A percentile compares a stretch with the other conserved stretches of the same genome.
phyloP scores from a whole-genome alignment of 2,888 invertebrate species.

The Tinea pellionella region DNA sequence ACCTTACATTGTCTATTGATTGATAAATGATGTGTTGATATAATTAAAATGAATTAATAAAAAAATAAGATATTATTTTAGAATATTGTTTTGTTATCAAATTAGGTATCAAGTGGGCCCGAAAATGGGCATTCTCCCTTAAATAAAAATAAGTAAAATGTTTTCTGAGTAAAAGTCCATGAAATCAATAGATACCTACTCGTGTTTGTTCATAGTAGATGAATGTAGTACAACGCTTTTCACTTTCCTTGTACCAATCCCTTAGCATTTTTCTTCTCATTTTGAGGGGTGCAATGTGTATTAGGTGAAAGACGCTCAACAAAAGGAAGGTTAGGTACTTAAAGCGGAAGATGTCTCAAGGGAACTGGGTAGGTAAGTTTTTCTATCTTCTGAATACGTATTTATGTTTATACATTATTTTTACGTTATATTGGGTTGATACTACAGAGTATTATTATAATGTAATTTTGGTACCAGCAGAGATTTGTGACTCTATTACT shows the following conservation, averaged over 20 bases:
- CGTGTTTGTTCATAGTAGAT: not conserved
- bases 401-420: not conserved
- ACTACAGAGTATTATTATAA: too few species aligned
- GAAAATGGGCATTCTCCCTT: too few species aligned
- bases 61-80: too few species aligned
- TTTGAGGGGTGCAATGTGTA: constrained; percentile 6
- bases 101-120: too few species aligned
- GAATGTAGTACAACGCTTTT: not conserved
- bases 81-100: too few species aligned
- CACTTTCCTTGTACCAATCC: not conserved
- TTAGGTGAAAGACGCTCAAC: constrained; percentile 4
- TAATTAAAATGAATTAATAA: too few species aligned
- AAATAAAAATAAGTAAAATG: too few species aligned
- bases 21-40: too few species aligned
- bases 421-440: too few species aligned
- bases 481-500: too few species aligned
- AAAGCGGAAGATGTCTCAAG: not conserved
- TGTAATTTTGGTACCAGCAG: too few species aligned
- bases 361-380: not conserved
- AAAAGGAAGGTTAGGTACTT: not conserved
- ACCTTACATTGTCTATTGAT: too few species aligned
- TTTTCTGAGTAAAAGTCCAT: not conserved
- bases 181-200: constrained; percentile 1
- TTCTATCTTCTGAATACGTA: not conserved
- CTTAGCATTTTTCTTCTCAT: constrained; percentile 2